These are phyloP conservation scores for Aporophyla nigra DNA, from an alignment of 2,888 invertebrate species.

Conservation along the genomic window DNA sequence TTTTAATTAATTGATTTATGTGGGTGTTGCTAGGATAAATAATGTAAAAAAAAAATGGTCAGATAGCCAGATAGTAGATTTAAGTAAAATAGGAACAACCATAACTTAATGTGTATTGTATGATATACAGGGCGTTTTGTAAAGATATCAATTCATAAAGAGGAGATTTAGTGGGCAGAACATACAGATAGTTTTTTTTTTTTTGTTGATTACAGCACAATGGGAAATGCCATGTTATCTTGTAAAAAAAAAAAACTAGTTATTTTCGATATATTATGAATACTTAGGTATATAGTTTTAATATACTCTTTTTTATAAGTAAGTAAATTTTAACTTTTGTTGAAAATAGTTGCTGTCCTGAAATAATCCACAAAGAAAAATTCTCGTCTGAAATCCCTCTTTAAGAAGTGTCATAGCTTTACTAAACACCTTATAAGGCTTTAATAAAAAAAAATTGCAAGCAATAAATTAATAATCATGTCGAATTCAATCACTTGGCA, in stretches of 20 bases:
- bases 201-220: not conserved
- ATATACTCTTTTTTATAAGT: not conserved
- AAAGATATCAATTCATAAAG: constrained; percentile 5
- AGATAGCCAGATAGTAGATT: too few species aligned
- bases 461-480: constrained; percentile 6
- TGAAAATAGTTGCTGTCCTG: not conserved
- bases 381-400: not conserved
- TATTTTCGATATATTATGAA: not conserved
- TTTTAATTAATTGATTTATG: too few species aligned
- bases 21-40: too few species aligned
- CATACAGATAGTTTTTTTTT: not conserved
- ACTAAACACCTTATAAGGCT: not conserved
- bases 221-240: not conserved
- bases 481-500: not conserved
- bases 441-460: constrained; percentile 9
- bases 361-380: not conserved
- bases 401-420: constrained; percentile 5
- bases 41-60: too few species aligned
- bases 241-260: not conserved
- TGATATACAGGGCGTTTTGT: not conserved
- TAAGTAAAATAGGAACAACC: too few species aligned
- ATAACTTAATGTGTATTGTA: too few species aligned
- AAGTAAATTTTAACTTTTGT: not conserved
- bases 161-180: too few species aligned
- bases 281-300: too few species aligned